These are phyloP conservation scores for Acropternis orthonyx DNA, from an alignment of 2,797 vertebrate species.

Conservation along the genomic window DNA sequence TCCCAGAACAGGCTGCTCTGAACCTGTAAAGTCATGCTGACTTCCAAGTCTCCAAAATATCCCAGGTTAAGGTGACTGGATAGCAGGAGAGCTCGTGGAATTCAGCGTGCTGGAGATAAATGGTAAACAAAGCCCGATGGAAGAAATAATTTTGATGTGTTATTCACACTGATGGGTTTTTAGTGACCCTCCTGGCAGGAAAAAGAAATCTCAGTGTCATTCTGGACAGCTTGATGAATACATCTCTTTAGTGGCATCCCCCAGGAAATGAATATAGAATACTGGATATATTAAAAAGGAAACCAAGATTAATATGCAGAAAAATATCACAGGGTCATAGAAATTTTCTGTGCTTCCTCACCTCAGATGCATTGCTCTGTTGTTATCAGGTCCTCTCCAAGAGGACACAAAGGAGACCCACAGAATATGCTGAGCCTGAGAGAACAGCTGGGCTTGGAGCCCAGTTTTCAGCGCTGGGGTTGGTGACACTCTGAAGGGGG, in stretches of 20 bases:
- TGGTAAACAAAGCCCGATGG: background rate
- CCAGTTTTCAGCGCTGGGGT: background rate
- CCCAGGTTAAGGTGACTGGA: background rate
- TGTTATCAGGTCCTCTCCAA: background rate
- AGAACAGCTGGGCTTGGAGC: background rate
- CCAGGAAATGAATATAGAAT: background rate
- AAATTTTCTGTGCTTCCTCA: background rate
- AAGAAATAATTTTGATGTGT: slow-evolving; percentile 34
- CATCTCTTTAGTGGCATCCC: background rate
- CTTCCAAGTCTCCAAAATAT: background rate
- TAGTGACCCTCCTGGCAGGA: slow-evolving; percentile 21
- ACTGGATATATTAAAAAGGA: background rate
- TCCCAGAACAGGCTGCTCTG: background rate
- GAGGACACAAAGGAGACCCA: background rate
- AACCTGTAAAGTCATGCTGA: background rate
- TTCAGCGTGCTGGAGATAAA: slow-evolving; percentile 12
- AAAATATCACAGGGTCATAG: background rate
- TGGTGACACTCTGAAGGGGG: background rate
- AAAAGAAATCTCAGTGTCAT: background rate
- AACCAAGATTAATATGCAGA: slow-evolving; percentile 10
- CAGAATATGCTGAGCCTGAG: background rate
- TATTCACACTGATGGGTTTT: slow-evolving; percentile 3
- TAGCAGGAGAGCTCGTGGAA: background rate
- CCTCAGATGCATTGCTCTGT: background rate
- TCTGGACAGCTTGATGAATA: slow-evolving; percentile 39